phyloP scores from a whole-genome alignment of 2,797 vertebrate species.

The Erithacus rubecula region DNA sequence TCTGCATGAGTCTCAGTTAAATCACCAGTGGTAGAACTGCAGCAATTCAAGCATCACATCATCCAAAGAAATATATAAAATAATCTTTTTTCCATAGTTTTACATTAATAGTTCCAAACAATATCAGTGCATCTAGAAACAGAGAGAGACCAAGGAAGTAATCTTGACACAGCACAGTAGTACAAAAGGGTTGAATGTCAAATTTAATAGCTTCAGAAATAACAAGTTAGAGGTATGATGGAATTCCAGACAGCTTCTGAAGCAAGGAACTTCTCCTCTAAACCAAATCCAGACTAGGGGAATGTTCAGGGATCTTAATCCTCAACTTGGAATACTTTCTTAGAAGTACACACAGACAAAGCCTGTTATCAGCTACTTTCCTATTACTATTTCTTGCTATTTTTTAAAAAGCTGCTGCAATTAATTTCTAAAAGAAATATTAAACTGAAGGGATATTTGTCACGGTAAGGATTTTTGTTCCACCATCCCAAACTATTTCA shows the following conservation, averaged over 20 bases:
- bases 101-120: not conserved
- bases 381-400: not conserved
- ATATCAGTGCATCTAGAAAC: not conserved
- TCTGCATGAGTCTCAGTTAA: not conserved
- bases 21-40: not conserved
- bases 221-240: not conserved
- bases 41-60: not conserved
- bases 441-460: not conserved
- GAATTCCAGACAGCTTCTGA: not conserved
- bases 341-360: not conserved
- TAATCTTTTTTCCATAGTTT: not conserved
- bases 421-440: not conserved
- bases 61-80: not conserved
- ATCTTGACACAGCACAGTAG: not conserved
- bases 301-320: not conserved
- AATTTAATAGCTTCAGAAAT: not conserved
- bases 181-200: not conserved
- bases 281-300: not conserved
- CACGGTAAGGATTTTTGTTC: not conserved
- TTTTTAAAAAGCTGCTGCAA: not conserved
- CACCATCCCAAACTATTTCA: not conserved
- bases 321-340: not conserved
- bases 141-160: not conserved
- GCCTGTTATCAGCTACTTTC: not conserved
- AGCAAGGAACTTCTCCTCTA: not conserved